Evolutionary conservation across 2,113 vertebrate species (phyloP).

Genomic region (Oreotrochilus melanogaster): DNA sequence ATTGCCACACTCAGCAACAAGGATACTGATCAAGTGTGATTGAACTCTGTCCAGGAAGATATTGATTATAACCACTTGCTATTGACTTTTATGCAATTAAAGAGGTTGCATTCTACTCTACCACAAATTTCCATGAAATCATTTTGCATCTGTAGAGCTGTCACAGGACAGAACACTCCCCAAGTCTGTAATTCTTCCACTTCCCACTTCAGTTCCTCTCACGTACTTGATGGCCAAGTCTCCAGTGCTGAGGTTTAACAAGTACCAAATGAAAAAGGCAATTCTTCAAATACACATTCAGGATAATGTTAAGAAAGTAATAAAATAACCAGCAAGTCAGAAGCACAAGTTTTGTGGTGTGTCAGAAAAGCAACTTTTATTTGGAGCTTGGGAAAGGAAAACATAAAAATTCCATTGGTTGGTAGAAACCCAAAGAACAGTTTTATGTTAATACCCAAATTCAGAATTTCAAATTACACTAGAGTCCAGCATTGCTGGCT

Average conservation of each 20-base stretch:
- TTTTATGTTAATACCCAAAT: background rate
- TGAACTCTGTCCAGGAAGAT: conserved; percentile 6
- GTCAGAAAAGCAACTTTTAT: background rate
- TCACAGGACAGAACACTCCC: background rate
- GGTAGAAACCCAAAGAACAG: background rate
- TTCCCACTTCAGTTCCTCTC: background rate
- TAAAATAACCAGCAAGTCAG: conserved; percentile 4
- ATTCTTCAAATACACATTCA: conserved; percentile 22
- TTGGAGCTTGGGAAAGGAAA: background rate
- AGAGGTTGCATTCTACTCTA: background rate
- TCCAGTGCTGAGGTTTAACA: background rate
- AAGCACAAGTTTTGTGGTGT: background rate
- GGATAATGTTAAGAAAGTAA: background rate
- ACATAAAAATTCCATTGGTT: background rate
- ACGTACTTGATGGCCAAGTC: background rate
- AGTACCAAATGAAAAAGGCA: background rate
- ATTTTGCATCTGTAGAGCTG: background rate
- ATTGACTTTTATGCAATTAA: background rate
- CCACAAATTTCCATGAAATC: background rate
- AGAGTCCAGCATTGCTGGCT: background rate
- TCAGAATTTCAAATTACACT: background rate
- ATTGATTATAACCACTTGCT: background rate
- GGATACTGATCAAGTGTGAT: background rate
- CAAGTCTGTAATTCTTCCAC: background rate
- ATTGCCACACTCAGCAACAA: conserved; percentile 9